Percentiles rank a stretch among this genome's conserved stretches.
Conservation (phyloP, 2,797 vertebrate species). For the Peromyscus eremicus region DNA sequence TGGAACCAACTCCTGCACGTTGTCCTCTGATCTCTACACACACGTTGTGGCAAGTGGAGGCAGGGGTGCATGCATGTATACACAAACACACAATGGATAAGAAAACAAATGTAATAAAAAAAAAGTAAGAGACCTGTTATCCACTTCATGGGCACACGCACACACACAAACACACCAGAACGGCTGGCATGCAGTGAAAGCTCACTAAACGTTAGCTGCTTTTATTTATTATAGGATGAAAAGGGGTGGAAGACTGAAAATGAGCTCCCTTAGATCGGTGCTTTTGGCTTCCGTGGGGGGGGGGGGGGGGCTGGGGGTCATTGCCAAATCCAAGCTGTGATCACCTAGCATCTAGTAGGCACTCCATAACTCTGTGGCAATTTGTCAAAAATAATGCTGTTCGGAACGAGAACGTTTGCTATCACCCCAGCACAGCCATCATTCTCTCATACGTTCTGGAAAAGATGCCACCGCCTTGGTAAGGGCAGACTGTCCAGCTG, state of each 20-base stretch:
- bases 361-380: neutral
- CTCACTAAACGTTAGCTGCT: neutral
- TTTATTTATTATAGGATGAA: neutral
- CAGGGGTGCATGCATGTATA: neutral
- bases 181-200: neutral
- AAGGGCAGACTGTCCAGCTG: neutral
- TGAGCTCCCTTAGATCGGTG: neutral
- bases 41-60: neutral
- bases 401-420: neutral
- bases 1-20: neutral
- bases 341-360: neutral
- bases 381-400: conserved; percentile 36
- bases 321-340: neutral
- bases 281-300: neutral
- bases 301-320: neutral
- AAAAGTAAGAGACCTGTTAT: neutral
- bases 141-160: neutral
- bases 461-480: neutral
- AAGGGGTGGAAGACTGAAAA: neutral
- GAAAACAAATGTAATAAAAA: neutral
- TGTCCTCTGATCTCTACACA: neutral
- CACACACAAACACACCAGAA: neutral
- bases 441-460: neutral
- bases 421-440: neutral
- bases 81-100: neutral